phyloP scores from a whole-genome alignment of 2,113 vertebrate genomes.

The Channa maculata region DNA sequence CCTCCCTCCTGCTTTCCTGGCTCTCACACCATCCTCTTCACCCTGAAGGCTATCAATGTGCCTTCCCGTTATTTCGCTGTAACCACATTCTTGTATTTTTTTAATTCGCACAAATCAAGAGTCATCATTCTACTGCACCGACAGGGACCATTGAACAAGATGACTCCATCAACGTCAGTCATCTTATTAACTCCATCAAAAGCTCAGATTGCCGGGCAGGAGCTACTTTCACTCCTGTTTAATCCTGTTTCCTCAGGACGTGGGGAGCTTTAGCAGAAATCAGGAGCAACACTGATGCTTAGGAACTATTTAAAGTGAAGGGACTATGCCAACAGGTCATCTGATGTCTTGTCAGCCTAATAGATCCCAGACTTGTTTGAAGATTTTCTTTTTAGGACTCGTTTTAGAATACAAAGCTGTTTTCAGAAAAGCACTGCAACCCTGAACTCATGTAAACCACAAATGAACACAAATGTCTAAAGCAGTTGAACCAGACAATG shows the following conservation, averaged over 20 bases:
- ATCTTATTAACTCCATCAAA: background rate
- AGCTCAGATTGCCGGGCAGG: no score
- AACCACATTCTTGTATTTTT: background rate
- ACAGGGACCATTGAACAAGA: background rate
- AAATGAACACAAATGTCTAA: no score
- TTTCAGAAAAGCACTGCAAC: no score
- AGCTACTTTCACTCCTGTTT: background rate
- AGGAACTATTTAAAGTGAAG: slow-evolving; percentile 9
- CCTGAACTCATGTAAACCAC: no score
- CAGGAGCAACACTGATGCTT: slow-evolving; percentile 4
- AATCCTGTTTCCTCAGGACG: slow-evolving; percentile 19
- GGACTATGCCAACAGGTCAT: background rate
- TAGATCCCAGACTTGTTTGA: no score
- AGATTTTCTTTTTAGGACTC: no score
- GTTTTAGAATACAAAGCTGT: no score
- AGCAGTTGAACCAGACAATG: no score
- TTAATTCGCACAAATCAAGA: background rate
- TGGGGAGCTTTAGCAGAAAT: slow-evolving; percentile 4
- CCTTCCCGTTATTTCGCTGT: background rate
- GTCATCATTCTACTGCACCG: background rate
- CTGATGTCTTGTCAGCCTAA: background rate
- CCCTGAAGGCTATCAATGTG: background rate
- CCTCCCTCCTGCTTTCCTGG: background rate
- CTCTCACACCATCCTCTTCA: background rate
- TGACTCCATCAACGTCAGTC: background rate